Conservation (phyloP, 1,140 invertebrate species). For the Phthorimaea operculella region DNA sequence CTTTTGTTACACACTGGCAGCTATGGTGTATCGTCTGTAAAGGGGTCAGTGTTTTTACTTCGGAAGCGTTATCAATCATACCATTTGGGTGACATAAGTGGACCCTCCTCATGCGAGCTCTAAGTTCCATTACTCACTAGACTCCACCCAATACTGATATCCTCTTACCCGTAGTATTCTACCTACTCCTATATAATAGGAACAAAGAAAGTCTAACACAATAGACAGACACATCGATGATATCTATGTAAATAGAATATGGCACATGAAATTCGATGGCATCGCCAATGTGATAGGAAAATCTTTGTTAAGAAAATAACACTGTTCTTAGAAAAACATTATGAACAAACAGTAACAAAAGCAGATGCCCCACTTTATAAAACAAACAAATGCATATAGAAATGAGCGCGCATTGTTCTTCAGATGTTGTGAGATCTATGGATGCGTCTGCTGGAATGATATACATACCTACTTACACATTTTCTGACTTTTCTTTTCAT, state of each 20-base stretch:
- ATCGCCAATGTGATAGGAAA: slow-evolving; percentile 1
- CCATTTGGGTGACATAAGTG: slow-evolving; percentile 58
- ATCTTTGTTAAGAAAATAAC: not conserved
- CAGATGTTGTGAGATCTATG: not conserved
- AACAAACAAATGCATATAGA: not conserved
- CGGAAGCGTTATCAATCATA: slow-evolving; percentile 60
- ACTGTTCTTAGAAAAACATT: not conserved
- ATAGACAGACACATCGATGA: not conserved
- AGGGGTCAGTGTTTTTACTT: slow-evolving; percentile 45
- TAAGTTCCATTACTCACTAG: slow-evolving; percentile 58
- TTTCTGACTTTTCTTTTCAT: too few relatives aligned
- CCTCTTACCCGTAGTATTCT: slow-evolving; percentile 21
- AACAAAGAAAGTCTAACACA: slow-evolving; percentile 2
- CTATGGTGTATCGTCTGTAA: too few relatives aligned
- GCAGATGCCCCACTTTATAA: not conserved
- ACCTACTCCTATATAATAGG: not conserved
- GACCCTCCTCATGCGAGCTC: slow-evolving; percentile 59
- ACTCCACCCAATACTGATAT: slow-evolving; percentile 56
- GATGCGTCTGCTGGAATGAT: too few relatives aligned
- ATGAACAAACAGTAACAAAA: not conserved
- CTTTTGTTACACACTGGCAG: too few relatives aligned
- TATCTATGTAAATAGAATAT: not conserved
- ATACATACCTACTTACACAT: too few relatives aligned
- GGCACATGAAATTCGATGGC: not conserved
- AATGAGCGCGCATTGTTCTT: not conserved